Conservation (phyloP, 2,797 vertebrate species). For the Paratrypauchen microcephalus region DNA sequence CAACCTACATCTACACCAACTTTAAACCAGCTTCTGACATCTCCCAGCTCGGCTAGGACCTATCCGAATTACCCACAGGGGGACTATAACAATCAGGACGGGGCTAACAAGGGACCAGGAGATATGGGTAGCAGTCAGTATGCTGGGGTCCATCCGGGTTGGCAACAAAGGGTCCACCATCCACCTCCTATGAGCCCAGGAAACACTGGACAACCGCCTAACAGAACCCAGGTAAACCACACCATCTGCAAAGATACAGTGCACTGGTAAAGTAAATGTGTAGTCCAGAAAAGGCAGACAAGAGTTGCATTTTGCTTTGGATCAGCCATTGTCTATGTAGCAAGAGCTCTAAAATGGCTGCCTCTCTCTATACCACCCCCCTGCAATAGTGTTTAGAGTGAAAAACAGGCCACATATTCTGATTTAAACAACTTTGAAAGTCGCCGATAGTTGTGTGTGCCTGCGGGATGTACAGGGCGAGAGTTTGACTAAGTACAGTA, state of each 20-base stretch:
- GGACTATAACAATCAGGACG: constrained; percentile 90
- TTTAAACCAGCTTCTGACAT: constrained; percentile 95
- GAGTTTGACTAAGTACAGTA: constrained; percentile 67
- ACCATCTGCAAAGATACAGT: constrained; percentile 43
- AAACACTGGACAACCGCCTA: constrained; percentile 84
- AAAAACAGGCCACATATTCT: constrained; percentile 38
- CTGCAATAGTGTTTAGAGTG: constrained; percentile 63
- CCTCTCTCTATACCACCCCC: constrained; percentile 81
- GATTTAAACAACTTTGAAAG: constrained; percentile 42
- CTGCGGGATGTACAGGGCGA: constrained; percentile 49
- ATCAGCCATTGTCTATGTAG: constrained; percentile 90
- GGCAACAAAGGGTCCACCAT: constrained; percentile 94
- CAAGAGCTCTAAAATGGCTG: constrained; percentile 92
- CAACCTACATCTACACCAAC: constrained; percentile 94
- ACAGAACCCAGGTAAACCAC: constrained; percentile 89
- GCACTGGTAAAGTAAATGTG: constrained; percentile 39
- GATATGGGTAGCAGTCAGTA: constrained; percentile 74
- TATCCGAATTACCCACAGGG: constrained; percentile 89
- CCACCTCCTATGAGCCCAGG: constrained; percentile 95
- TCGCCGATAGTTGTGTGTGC: constrained; percentile 27
- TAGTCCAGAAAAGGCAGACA: constrained; percentile 38
- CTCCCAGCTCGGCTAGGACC: constrained; percentile 89
- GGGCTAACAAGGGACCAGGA: constrained; percentile 87
- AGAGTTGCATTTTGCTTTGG: constrained; percentile 72
- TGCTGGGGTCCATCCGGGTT: constrained; percentile 80